phyloP scores from a whole-genome alignment of 2,113 vertebrate genomes.

The Electrona antarctica region DNA sequence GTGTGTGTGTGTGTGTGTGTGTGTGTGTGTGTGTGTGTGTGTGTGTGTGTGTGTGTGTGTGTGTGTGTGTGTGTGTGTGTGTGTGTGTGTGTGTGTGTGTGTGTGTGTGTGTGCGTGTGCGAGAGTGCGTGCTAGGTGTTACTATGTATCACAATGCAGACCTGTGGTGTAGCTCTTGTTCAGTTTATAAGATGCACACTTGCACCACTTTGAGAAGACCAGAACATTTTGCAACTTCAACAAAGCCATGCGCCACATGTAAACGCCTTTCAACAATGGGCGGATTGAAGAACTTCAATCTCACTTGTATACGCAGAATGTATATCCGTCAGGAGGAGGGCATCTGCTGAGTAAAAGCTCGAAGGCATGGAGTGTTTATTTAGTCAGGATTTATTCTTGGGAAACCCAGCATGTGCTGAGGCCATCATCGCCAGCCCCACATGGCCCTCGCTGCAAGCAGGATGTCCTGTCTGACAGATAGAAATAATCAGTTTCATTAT shows the following conservation, averaged over 20 bases:
- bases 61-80: neutral
- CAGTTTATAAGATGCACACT: neutral
- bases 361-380: conserved; percentile 51
- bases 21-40: neutral
- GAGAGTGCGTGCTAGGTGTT: neutral
- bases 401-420: conserved; percentile 63
- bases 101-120: neutral
- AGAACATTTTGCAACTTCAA: neutral
- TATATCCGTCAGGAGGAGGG: conserved; percentile 23
- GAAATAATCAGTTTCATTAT: conserved; percentile 55
- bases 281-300: conserved; percentile 18
- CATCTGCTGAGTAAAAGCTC: conserved; percentile 28
- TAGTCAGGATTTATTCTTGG: conserved; percentile 41
- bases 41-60: neutral
- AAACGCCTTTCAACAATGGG: conserved; percentile 10
- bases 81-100: neutral
- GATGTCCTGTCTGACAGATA: conserved; percentile 63
- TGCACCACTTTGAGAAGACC: neutral
- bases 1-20: neutral
- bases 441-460: conserved; percentile 46
- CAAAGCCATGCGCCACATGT: neutral
- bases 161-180: too few relatives aligned
- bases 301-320: conserved; percentile 34
- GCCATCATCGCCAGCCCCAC: conserved; percentile 50
- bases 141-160: neutral